Evolutionary conservation across 2,113 vertebrate species (phyloP), one percentile per base, ranked within the genome.

Genomic region (Orthonyx spaldingii): DNA sequence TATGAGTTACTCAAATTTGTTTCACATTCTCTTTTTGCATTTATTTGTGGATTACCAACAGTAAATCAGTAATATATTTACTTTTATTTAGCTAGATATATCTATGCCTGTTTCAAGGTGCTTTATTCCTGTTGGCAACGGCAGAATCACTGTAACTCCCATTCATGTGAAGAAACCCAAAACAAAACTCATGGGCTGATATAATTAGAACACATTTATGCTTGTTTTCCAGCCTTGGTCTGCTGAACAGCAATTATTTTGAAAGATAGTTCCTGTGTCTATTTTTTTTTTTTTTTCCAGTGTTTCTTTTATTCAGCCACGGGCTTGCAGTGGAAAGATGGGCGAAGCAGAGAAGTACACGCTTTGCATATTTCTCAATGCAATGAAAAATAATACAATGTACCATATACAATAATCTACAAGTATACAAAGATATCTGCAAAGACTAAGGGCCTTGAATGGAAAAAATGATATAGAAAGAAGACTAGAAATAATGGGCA

Each of bases 201-300:
- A 91, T 97, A 96, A 97, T 97, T 95, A 96, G 87, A 97, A 97
- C 89, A 90, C 61, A 89, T 89, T 97, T 96, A 90, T 91, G 94
- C 94, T 97, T 97, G 96, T 96, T 95, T 87, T 94, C 74, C 19
- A 84, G 93, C 83, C 94, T 97, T 97, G 97, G 96, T 97, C 94
- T 96, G 83, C 41, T 95, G 93, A 96, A 86, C 64, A 95, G 84
- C 92, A 97, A 97, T 98, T 97, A 96, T 78, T 98, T 96, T 97
- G 96, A 96, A 97, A 96, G 79, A 96, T 84, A 80, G 85, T 76
- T 85, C 55, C 37, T 86, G 46, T 86, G 64, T 69, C 65, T 87
- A 82, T 75, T 50, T 89, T 91, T 84, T 60, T 70, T 89, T 87
- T 60, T 5, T 80, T 85, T 85, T 53, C 50, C 20, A 52, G 6